These are phyloP conservation scores for Zygothrica quintamaculata DNA, from an alignment of 2,888 invertebrate genomes.

Conservation along the genomic window DNA sequence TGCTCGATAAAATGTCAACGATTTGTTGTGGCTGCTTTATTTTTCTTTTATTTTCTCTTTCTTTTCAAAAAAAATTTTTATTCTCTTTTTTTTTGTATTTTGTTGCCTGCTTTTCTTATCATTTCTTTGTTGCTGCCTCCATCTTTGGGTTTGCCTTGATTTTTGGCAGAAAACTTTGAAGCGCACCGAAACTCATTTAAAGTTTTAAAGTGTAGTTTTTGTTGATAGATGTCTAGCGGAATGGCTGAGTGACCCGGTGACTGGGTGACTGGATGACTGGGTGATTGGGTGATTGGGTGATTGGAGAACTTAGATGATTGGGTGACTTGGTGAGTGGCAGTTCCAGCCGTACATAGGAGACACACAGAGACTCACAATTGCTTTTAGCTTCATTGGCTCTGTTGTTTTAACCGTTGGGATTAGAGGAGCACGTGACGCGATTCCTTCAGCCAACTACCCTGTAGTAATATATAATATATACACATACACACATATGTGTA, in stretches of 20 bases:
- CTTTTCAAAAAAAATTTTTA: neutral
- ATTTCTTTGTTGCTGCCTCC: constrained; percentile 4
- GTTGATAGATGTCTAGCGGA: constrained; percentile 58
- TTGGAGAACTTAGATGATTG: constrained; percentile 13
- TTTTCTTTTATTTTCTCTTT: constrained; percentile 8
- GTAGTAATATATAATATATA: too few relatives aligned
- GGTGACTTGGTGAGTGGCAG: constrained; percentile 14
- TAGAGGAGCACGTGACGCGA: constrained; percentile 63
- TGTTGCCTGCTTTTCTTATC: constrained; percentile 13
- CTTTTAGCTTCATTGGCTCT: constrained; percentile 49
- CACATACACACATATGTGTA: too few relatives aligned
- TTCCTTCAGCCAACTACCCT: neutral
- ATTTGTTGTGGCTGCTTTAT: constrained; percentile 46
- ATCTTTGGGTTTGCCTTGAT: constrained; percentile 25
- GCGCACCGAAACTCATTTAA: constrained; percentile 71
- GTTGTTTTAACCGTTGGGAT: constrained; percentile 49
- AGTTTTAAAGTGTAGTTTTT: constrained; percentile 73
- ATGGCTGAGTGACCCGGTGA: neutral
- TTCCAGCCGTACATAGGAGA: constrained; percentile 27
- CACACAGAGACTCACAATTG: constrained; percentile 15
- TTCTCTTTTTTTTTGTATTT: neutral
- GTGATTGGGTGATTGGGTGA: constrained; percentile 1
- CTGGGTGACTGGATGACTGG: constrained; percentile 15
- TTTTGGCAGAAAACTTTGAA: constrained; percentile 54
- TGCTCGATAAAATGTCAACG: constrained; percentile 54